phyloP scores from a whole-genome alignment of 2,113 vertebrate species.

The Xiphophorus maculatus region DNA sequence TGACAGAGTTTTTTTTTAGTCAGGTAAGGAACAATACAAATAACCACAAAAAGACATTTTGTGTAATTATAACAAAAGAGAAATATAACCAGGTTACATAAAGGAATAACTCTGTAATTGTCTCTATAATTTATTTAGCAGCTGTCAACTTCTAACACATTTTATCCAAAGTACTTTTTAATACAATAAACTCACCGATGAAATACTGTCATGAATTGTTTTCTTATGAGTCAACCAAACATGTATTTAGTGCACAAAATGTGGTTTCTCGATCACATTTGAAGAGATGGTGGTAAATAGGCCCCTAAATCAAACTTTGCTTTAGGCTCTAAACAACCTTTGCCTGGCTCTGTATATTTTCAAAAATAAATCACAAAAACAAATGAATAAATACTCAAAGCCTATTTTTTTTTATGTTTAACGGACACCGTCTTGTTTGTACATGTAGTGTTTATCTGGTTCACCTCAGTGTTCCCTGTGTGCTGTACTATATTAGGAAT shows the following conservation, averaged over 20 bases:
- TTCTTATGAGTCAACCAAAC: no score
- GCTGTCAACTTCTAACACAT: not conserved
- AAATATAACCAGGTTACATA: no score
- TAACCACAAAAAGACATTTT: no score
- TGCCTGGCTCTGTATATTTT: not conserved
- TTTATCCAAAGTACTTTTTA: not conserved
- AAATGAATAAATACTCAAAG: not conserved
- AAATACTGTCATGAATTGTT: not conserved
- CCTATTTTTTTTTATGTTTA: not conserved
- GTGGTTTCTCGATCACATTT: not conserved
- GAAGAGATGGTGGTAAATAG: not conserved
- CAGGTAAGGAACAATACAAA: no score
- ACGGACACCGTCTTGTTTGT: not conserved
- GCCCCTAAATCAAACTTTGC: not conserved
- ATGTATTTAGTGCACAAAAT: not conserved
- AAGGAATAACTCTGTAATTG: not conserved
- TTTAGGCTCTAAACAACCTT: not conserved
- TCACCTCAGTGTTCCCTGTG: slow-evolving; percentile 9
- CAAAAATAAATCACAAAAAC: not conserved
- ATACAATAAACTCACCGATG: not conserved
- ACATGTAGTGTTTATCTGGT: not conserved
- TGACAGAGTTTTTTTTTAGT: no score
- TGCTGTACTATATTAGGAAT: slow-evolving; percentile 36
- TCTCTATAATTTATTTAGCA: not conserved
- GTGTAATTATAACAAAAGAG: no score